Conservation (phyloP, 2,888 invertebrate species). For the Drosophila affinis region DNA sequence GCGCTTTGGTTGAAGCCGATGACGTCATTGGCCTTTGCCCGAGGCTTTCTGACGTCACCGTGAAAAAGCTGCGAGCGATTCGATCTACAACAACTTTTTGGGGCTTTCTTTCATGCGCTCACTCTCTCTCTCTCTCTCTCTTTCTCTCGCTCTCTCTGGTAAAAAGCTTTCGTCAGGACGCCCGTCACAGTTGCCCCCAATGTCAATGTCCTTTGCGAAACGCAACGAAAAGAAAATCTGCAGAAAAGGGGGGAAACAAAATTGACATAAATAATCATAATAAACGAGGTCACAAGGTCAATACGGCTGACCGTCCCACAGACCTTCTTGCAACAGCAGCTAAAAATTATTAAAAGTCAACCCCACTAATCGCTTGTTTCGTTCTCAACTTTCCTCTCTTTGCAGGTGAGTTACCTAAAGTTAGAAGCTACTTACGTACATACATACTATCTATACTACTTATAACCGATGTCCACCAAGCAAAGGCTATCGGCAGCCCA, state of each 20-base stretch:
- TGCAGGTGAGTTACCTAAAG: background rate
- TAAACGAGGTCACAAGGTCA: constrained; percentile 38
- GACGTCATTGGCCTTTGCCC: too few relatives aligned
- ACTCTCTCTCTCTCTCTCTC: too few relatives aligned
- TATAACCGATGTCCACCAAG: background rate
- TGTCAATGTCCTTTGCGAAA: constrained; percentile 22
- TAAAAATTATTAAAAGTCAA: background rate
- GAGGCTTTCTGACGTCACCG: too few relatives aligned
- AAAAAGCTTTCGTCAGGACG: constrained; percentile 22
- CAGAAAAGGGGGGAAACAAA: background rate
- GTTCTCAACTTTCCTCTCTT: background rate
- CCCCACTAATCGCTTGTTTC: background rate
- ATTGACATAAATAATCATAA: background rate
- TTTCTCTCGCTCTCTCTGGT: background rate
- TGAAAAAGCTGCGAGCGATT: too few relatives aligned
- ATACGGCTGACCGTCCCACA: constrained; percentile 16
- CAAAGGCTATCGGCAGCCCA: background rate
- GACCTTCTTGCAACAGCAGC: background rate
- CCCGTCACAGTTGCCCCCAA: constrained; percentile 37
- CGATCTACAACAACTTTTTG: constrained; percentile 10
- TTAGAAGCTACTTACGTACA: background rate
- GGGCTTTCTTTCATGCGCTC: background rate
- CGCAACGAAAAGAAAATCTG: background rate
- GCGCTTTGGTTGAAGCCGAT: too few relatives aligned
- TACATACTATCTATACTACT: too few relatives aligned